phyloP scores from a whole-genome alignment of 2,113 vertebrate genomes.

The Peromyscus californicus region DNA sequence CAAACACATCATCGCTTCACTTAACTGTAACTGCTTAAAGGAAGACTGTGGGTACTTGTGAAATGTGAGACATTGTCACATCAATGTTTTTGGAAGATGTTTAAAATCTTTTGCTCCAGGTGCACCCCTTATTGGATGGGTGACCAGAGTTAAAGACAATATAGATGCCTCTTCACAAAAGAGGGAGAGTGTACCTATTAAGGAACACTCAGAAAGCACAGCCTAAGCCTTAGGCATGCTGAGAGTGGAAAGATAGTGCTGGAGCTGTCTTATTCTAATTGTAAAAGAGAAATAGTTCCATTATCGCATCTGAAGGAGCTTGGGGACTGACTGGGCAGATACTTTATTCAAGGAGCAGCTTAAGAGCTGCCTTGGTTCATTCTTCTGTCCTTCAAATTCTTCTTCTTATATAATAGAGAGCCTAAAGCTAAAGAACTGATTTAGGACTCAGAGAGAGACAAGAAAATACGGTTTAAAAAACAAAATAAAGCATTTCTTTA shows the following conservation, averaged over 20 bases:
- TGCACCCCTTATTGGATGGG: background rate
- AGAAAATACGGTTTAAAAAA: background rate
- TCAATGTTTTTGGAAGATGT: background rate
- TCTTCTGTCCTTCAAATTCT: background rate
- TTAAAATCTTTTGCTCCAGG: conserved; percentile 55
- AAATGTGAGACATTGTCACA: background rate
- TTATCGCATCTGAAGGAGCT: background rate
- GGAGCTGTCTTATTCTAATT: background rate
- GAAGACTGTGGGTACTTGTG: background rate
- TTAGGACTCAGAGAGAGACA: background rate
- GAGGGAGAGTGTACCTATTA: background rate
- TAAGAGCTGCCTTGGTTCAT: background rate
- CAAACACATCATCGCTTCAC: background rate
- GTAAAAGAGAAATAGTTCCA: background rate
- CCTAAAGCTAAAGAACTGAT: background rate
- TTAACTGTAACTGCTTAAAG: background rate
- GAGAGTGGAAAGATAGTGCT: background rate
- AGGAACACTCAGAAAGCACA: conserved; percentile 13
- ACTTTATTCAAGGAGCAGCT: background rate
- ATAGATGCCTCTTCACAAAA: conserved; percentile 28
- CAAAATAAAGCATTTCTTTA: background rate
- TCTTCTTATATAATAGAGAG: background rate
- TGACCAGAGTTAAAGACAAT: background rate
- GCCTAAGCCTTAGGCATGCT: background rate
- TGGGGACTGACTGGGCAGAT: too few relatives aligned